phyloP scores from a whole-genome alignment of 2,888 invertebrate species.

The Drosophila aldrichi region DNA sequence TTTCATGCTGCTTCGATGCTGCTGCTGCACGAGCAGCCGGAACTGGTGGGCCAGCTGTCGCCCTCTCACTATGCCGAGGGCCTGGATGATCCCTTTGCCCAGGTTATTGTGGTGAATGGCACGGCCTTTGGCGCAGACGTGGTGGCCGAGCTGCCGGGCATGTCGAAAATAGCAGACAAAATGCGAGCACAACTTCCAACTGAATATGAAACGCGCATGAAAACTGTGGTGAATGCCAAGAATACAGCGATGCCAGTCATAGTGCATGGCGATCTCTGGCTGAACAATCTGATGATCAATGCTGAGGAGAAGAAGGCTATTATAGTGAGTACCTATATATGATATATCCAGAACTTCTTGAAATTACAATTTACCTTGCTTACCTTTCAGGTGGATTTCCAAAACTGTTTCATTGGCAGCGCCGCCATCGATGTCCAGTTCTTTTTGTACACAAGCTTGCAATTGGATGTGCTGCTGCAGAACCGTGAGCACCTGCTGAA shows the following conservation, averaged over 20 bases:
- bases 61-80: constrained; percentile 61
- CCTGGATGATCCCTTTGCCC: constrained; percentile 32
- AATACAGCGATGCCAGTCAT: constrained; percentile 83
- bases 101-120: constrained; percentile 59
- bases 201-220: constrained; percentile 55
- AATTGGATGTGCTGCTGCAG: constrained; percentile 70
- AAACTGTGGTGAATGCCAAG: constrained; percentile 50
- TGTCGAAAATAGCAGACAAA: constrained; percentile 83
- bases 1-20: constrained; percentile 87
- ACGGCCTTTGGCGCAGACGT: constrained; percentile 50
- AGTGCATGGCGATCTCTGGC: constrained; percentile 86
- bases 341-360: fast-evolving
- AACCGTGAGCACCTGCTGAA: constrained; percentile 67
- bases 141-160: constrained; percentile 75
- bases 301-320: constrained; percentile 40
- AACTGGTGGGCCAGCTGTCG: constrained; percentile 33
- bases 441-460: constrained; percentile 81
- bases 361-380: neutral
- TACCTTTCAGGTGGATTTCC: constrained; percentile 80
- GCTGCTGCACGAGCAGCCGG: constrained; percentile 69
- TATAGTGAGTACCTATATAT: constrained; percentile 61
- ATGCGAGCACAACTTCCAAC: constrained; percentile 67
- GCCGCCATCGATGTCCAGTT: constrained; percentile 83
- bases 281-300: constrained; percentile 82
- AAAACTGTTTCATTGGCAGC: constrained; percentile 78